These are phyloP conservation scores for Theodoxus fluviatilis DNA, from an alignment of 2,888 invertebrate genomes.

Conservation along the genomic window DNA sequence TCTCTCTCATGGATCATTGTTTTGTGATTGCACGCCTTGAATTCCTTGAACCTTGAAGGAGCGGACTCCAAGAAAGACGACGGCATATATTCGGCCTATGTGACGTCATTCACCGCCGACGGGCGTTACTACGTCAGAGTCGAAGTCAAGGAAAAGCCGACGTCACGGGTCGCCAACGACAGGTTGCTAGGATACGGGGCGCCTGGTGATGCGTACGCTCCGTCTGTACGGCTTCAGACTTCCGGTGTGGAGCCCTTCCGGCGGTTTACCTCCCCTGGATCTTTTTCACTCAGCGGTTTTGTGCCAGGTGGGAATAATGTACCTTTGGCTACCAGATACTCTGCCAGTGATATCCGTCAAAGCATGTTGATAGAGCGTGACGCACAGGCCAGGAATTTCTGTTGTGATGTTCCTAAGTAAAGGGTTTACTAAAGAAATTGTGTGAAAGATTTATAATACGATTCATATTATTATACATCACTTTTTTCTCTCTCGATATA, in stretches of 20 bases:
- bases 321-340: too few relatives aligned
- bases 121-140: constrained; percentile 56
- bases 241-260: constrained; percentile 57
- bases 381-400: too few relatives aligned
- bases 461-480: too few relatives aligned
- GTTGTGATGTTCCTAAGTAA: too few relatives aligned
- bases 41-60: too few relatives aligned
- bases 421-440: too few relatives aligned
- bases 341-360: too few relatives aligned
- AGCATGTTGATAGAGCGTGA: too few relatives aligned
- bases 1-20: background rate
- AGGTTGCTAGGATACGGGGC: constrained; percentile 21
- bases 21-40: background rate
- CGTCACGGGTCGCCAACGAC: constrained; percentile 18
- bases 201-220: background rate
- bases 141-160: constrained; percentile 40
- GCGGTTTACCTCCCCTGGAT: constrained; percentile 68
- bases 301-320: constrained; percentile 65
- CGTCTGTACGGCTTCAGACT: background rate
- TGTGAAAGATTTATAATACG: too few relatives aligned
- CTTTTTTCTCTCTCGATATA: too few relatives aligned
- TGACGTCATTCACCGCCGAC: constrained; percentile 64
- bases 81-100: constrained; percentile 73
- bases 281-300: constrained; percentile 48
- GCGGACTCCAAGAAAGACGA: constrained; percentile 73